A percentile compares a stretch with the other conserved stretches of the same genome.
Conservation (phyloP, 2,888 invertebrate genomes). For the Oscheius sp. region DNA sequence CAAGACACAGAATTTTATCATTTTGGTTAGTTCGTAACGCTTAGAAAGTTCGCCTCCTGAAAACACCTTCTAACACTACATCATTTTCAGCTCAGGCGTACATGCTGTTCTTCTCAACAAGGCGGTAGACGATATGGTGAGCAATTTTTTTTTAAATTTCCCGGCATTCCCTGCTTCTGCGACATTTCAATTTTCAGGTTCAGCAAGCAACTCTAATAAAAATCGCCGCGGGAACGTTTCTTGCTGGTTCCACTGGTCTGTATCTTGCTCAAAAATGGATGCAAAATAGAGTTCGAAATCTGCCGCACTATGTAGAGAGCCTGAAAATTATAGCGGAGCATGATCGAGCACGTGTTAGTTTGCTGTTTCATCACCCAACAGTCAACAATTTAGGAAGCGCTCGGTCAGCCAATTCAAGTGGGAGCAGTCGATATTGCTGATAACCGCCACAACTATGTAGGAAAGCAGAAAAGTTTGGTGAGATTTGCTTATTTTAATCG, state of each 20-base stretch:
- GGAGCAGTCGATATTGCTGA: slow-evolving; percentile 68
- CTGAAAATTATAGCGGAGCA: slow-evolving; percentile 67
- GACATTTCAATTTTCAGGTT: slow-evolving; percentile 43
- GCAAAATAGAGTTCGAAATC: slow-evolving; percentile 60
- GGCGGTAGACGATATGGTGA: no score
- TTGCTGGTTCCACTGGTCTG: slow-evolving; percentile 64
- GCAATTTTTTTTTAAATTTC: no score
- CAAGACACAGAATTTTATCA: no score
- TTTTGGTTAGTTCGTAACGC: no score
- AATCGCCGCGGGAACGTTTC: slow-evolving; percentile 66
- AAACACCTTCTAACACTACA: not conserved
- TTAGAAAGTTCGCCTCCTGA: no score
- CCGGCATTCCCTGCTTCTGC: no score
- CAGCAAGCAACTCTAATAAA: slow-evolving; percentile 62
- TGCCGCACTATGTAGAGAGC: slow-evolving; percentile 65
- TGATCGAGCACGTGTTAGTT: slow-evolving; percentile 55
- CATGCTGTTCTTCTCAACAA: no score
- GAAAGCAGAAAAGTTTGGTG: slow-evolving; percentile 63
- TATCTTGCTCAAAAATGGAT: slow-evolving; percentile 66
- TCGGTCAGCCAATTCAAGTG: slow-evolving; percentile 68
- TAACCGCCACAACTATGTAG: slow-evolving; percentile 66
- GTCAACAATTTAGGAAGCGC: slow-evolving; percentile 42
- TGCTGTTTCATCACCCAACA: not conserved
- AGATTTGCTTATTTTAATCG: slow-evolving; percentile 31
- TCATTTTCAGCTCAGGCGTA: not conserved